phyloP scores from a whole-genome alignment of 2,888 invertebrate genomes.

The Thera britannica region DNA sequence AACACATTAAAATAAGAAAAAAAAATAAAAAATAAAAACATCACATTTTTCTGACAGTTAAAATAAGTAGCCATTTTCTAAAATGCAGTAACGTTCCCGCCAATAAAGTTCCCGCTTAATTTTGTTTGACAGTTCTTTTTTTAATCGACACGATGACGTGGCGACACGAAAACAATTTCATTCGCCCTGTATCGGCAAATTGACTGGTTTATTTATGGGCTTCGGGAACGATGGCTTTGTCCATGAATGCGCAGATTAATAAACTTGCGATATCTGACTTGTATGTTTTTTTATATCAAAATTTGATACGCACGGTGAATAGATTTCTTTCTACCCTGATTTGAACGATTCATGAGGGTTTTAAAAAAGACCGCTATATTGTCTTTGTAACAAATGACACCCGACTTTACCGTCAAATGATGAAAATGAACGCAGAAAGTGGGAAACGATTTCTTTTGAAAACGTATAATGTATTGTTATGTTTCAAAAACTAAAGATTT shows the following conservation, averaged over 20 bases:
- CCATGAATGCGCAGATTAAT: slow-evolving; percentile 33
- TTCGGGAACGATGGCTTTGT: slow-evolving; percentile 43
- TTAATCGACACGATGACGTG: slow-evolving; percentile 65
- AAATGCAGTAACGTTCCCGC: slow-evolving; percentile 1
- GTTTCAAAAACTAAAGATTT: too few relatives aligned
- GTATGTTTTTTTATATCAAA: not conserved
- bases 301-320: too few relatives aligned
- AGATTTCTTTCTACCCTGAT: too few relatives aligned
- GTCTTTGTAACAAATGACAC: too few relatives aligned
- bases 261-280: not conserved
- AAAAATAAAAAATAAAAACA: too few relatives aligned
- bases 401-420: too few relatives aligned
- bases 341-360: too few relatives aligned
- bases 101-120: slow-evolving; percentile 29
- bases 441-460: too few relatives aligned
- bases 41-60: not conserved
- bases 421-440: too few relatives aligned
- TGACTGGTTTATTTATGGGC: slow-evolving; percentile 65
- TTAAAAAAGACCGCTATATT: too few relatives aligned
- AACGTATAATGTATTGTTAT: too few relatives aligned
- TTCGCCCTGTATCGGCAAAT: slow-evolving; percentile 60
- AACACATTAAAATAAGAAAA: too few relatives aligned
- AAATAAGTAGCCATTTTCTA: not conserved
- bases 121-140: slow-evolving; percentile 49
- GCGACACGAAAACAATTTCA: slow-evolving; percentile 63